Base-by-base conservation (phyloP, 2,888 invertebrate genomes). In the Girardia tigrina region DNA sequence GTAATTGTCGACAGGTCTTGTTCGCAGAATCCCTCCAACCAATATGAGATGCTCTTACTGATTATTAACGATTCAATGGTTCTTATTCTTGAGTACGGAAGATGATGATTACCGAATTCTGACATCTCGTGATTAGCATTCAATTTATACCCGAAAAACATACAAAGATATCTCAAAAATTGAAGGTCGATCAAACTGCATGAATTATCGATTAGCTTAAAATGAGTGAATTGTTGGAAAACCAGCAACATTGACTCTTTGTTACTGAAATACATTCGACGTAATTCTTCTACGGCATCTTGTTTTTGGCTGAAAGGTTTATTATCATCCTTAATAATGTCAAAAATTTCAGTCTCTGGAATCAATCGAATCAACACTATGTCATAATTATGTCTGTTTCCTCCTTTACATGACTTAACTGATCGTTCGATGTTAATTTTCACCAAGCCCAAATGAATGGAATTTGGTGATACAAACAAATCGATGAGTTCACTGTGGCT, bases 381-480 rank as follows among this genome's bases (percentile, higher is more conserved):
- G 4, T 23, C n/a, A n/a, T n/a, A n/a, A n/a, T n/a, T n/a, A n/a
- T n/a, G n/a, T 56, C 8, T 56, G 56, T 6, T 56, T 56, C 6
- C 4, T 4, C 4, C n/a, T 4, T 56, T 56, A n/a, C n/a, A n/a
- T 2, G 2, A 23, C 56, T 56, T 56, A n/a, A n/a, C 4, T 56
- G 23, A 8, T 56, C 23, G 4, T 6, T 56, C 56, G 56, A 23
- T 8, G 23, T 56, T 23, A 23, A 56, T 56, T 56, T 56, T 56
- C 4, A 56, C 56, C 6, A 56, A 56, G n/a, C 56, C 56, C 56
- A 56, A 56, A 56, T 56, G 56, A 2, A 56, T 23, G 4, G 8
- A n/a, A n/a, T 56, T 56, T n/a, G 56, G 56, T 20, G 56, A 56
- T 12, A 56, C 56, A 56, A 56, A 56, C n/a, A n/a, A n/a, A n/a